Conservation (phyloP, 2,113 vertebrate genomes). For the Catharus bicknelli region DNA sequence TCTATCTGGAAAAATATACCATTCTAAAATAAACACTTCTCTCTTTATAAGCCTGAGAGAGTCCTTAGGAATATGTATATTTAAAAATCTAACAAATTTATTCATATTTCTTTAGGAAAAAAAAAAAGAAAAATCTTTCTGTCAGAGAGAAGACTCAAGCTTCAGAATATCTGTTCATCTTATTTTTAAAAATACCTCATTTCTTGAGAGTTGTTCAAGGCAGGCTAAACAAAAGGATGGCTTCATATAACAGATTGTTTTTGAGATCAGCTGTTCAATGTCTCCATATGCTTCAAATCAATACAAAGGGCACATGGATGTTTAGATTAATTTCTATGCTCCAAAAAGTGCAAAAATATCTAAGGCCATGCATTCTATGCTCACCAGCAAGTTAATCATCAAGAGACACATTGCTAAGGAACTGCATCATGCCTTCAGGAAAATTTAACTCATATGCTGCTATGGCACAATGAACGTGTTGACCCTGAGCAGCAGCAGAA, state of each 20-base stretch:
- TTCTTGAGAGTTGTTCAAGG: not conserved
- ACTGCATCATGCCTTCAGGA: not conserved
- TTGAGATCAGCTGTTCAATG: slow-evolving; percentile 17
- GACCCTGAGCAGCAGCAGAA: not conserved
- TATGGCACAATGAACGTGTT: not conserved
- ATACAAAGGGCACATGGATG: not conserved
- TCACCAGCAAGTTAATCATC: slow-evolving; percentile 6
- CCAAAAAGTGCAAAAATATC: slow-evolving; percentile 15
- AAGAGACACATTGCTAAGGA: not conserved
- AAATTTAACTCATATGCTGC: not conserved
- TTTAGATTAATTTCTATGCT: slow-evolving; percentile 23
- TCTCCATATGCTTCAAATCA: slow-evolving; percentile 37
- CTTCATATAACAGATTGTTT: not conserved
- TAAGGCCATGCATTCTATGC: not conserved
- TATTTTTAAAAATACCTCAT: not conserved
- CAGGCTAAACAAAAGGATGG: not conserved
- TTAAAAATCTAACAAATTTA: not conserved
- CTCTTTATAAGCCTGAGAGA: not conserved
- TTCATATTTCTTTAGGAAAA: not conserved
- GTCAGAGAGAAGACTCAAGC: not conserved
- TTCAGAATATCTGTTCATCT: not conserved
- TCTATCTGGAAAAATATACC: slow-evolving; percentile 36
- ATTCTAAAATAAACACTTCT: slow-evolving; percentile 13
- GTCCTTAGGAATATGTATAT: not conserved
- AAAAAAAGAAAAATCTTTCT: not conserved